Evolutionary conservation across 2,888 invertebrate species (phyloP).

Genomic region (Meliscaeva auricollis): DNA sequence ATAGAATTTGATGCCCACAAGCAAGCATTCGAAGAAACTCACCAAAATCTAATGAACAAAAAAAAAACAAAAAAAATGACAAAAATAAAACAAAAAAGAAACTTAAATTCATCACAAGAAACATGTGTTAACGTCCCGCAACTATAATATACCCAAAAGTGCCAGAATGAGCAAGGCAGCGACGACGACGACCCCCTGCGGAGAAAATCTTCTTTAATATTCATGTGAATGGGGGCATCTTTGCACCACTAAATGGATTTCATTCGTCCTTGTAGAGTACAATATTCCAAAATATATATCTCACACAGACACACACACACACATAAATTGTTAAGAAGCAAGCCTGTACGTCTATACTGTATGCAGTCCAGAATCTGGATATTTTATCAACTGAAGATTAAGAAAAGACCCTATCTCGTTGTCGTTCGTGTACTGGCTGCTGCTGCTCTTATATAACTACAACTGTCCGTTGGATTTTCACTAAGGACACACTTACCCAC

Average conservation of each 20-base stretch:
- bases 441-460: constrained; percentile 1
- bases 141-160: neutral
- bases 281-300: neutral
- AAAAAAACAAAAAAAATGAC: neutral
- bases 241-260: constrained; percentile 33
- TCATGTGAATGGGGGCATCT: constrained; percentile 38
- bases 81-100: constrained; percentile 17
- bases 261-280: constrained; percentile 27
- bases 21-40: constrained; percentile 14
- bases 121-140: constrained; percentile 59
- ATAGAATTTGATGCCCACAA: constrained; percentile 14
- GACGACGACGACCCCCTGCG: neutral
- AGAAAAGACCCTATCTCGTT: constrained; percentile 29
- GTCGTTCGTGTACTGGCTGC: neutral
- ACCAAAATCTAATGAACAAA: constrained; percentile 2
- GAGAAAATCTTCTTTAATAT: constrained; percentile 47
- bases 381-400: constrained; percentile 61
- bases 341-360: constrained; percentile 10
- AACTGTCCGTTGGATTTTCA: constrained; percentile 63
- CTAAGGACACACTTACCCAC: constrained; percentile 71
- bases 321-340: neutral
- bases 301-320: neutral
- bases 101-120: constrained; percentile 47
- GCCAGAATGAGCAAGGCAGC: neutral
- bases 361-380: constrained; percentile 32